Evolutionary conservation across 2,797 vertebrate genomes (phyloP).

Genomic region (Buceros bicornis): DNA sequence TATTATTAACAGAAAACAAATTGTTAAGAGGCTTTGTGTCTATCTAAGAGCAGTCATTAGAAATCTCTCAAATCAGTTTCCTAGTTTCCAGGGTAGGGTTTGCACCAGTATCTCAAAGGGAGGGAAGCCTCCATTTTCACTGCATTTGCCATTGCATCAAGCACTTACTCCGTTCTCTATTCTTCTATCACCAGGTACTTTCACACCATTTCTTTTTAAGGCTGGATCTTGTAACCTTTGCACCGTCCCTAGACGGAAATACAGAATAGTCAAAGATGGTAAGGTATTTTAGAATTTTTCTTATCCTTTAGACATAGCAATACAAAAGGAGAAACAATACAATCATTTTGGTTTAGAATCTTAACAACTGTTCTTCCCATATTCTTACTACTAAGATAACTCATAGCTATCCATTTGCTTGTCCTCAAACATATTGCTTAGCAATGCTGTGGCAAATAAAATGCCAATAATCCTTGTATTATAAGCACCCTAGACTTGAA

Average conservation of each 20-base stretch:
- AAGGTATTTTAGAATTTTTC: not conserved
- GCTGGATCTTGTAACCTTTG: constrained; percentile 85
- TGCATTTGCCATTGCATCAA: not conserved
- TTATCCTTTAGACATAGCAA: not conserved
- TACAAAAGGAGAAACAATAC: not conserved
- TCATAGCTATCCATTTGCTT: not conserved
- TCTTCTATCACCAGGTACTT: constrained; percentile 86
- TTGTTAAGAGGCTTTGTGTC: not conserved
- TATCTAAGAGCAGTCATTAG: not conserved
- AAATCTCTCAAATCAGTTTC: not conserved
- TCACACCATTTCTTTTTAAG: constrained; percentile 90
- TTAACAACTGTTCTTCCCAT: not conserved
- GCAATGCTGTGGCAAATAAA: not conserved
- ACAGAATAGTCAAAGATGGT: not conserved
- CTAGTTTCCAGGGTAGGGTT: not conserved
- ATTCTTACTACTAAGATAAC: not conserved
- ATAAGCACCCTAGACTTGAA: not conserved
- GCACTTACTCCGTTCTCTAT: constrained; percentile 94
- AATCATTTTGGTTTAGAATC: not conserved
- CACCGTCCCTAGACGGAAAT: constrained; percentile 77
- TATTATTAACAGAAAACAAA: not conserved
- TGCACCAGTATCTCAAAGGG: not conserved
- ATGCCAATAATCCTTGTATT: not conserved
- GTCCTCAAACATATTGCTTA: not conserved
- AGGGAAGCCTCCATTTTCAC: not conserved